These are phyloP conservation scores for Gallirallus australis DNA, from an alignment of 2,797 vertebrate genomes.

Conservation along the genomic window DNA sequence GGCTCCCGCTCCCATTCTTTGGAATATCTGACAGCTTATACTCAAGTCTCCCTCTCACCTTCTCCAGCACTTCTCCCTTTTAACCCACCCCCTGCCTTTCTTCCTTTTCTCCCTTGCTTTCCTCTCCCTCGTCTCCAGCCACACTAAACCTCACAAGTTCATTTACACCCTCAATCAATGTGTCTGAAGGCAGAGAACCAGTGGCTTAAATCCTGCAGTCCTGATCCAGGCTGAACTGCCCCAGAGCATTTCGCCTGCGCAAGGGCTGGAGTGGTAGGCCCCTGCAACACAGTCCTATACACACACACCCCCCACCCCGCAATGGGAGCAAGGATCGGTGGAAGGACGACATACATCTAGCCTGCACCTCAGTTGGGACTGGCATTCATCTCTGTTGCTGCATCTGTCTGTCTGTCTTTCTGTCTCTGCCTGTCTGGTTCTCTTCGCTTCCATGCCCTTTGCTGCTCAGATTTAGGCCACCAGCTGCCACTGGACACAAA, in stretches of 20 bases:
- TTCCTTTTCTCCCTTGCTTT: slow-evolving; percentile 20
- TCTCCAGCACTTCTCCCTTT: slow-evolving; percentile 33
- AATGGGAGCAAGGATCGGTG: slow-evolving; percentile 66
- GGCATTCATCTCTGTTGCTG: slow-evolving; percentile 61
- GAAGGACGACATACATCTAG: slow-evolving; percentile 73
- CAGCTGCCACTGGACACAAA: not conserved
- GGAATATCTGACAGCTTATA: slow-evolving; percentile 60
- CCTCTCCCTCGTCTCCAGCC: slow-evolving; percentile 44
- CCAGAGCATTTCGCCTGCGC: rapidly evolving
- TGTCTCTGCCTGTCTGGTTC: slow-evolving; percentile 58
- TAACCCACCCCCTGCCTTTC: slow-evolving; percentile 26
- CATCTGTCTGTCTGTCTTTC: slow-evolving; percentile 48
- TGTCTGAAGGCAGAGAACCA: slow-evolving; percentile 55
- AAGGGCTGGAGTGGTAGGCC: not conserved
- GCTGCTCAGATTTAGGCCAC: slow-evolving; percentile 60
- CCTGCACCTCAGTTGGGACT: slow-evolving; percentile 63
- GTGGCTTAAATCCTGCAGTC: not conserved
- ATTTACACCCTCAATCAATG: slow-evolving; percentile 13
- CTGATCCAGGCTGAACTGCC: not conserved
- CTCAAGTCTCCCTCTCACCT: slow-evolving; percentile 50
- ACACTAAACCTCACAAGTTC: slow-evolving; percentile 47
- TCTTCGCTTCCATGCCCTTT: slow-evolving; percentile 69
- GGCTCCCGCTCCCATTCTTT: slow-evolving; percentile 58
- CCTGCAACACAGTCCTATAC: not conserved
- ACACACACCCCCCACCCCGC: slow-evolving; percentile 4